These are phyloP conservation scores for Anguilla pacifica DNA, from an alignment of 2,797 vertebrate genomes.

Conservation along the genomic window DNA sequence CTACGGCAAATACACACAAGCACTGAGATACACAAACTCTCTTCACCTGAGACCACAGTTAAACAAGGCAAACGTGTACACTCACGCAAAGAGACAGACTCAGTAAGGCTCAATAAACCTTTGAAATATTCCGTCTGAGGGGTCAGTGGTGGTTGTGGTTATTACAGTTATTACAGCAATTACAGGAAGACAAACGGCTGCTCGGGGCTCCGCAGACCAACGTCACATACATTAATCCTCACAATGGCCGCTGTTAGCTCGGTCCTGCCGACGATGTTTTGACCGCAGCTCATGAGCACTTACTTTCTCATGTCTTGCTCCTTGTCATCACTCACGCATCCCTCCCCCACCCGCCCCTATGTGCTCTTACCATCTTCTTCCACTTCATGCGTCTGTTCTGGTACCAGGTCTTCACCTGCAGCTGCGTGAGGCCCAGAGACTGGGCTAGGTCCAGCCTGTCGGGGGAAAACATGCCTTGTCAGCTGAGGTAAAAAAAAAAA, in stretches of 20 bases:
- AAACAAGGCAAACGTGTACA: not conserved
- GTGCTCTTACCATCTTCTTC: slow-evolving; percentile 95
- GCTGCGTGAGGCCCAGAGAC: slow-evolving; percentile 93
- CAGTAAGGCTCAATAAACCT: slow-evolving; percentile 38
- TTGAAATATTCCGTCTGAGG: slow-evolving; percentile 56
- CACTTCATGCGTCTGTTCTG: slow-evolving; percentile 99
- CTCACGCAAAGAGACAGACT: slow-evolving; percentile 47
- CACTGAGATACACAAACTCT: slow-evolving; percentile 63
- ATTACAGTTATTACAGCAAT: slow-evolving; percentile 74
- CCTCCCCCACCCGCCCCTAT: slow-evolving; percentile 20
- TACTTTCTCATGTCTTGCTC: not conserved
- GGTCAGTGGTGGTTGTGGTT: slow-evolving; percentile 70
- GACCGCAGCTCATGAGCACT: slow-evolving; percentile 40
- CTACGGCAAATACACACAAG: slow-evolving; percentile 61
- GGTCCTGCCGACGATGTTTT: slow-evolving; percentile 60
- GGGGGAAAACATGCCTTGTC: slow-evolving; percentile 43
- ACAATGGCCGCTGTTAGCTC: slow-evolving; percentile 56
- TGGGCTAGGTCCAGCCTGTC: slow-evolving; percentile 93
- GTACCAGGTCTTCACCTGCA: slow-evolving; percentile 99
- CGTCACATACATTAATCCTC: slow-evolving; percentile 67
- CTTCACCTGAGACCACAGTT: not conserved
- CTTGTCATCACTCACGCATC: slow-evolving; percentile 57
- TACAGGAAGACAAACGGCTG: slow-evolving; percentile 73
- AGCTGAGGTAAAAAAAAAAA: slow-evolving; percentile 24
- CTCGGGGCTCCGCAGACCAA: slow-evolving; percentile 47